phyloP scores from a whole-genome alignment of 2,797 vertebrate species.

The Acropternis orthonyx region DNA sequence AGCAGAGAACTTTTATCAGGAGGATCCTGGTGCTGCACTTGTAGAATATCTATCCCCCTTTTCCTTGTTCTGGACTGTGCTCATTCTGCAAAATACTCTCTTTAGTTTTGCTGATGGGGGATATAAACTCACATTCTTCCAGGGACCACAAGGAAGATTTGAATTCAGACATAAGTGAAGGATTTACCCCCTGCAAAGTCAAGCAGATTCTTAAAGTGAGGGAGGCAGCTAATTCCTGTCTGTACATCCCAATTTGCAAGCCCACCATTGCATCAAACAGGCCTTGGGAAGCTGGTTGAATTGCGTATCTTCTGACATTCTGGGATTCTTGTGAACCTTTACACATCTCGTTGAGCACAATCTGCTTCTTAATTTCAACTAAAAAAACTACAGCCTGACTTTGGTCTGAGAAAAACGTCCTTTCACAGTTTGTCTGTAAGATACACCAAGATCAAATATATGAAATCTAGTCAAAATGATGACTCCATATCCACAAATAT shows the following conservation, averaged over 20 bases:
- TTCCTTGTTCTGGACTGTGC: background rate
- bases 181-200: background rate
- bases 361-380: background rate
- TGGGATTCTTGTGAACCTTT: background rate
- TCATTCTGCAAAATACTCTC: background rate
- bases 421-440: background rate
- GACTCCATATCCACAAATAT: background rate
- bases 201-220: background rate
- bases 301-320: background rate
- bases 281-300: background rate
- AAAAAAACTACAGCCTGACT: background rate
- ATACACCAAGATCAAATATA: background rate
- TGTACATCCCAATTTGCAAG: background rate
- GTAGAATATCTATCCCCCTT: background rate
- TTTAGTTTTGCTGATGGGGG: background rate
- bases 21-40: background rate
- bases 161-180: background rate
- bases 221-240: background rate
- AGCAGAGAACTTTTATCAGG: background rate
- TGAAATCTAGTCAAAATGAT: background rate
- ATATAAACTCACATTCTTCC: background rate
- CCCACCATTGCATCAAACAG: background rate
- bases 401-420: accelerated
- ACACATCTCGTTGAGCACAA: background rate
- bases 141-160: background rate